phyloP scores from a whole-genome alignment of 2,888 invertebrate genomes.

The Rotaria macrura region DNA sequence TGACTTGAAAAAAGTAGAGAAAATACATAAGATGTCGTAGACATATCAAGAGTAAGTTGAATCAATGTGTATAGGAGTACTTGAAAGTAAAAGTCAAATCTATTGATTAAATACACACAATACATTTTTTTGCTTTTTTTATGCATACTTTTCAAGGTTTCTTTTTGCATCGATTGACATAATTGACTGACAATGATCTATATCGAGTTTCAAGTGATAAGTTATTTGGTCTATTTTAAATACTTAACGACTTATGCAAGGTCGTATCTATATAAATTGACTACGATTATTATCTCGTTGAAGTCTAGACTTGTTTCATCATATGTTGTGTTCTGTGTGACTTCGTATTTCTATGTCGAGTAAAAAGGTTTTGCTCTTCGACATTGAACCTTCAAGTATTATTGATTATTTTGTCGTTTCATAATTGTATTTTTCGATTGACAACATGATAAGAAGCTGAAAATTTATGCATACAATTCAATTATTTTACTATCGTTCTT shows the following conservation, averaged over 20 bases:
- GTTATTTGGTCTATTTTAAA: not conserved
- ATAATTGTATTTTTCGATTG: no score
- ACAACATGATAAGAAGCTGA: no score
- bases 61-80: not conserved
- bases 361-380: no score
- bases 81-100: not conserved
- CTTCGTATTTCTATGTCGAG: no score
- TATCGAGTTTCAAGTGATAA: not conserved
- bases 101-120: not conserved
- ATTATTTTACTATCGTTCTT: no score
- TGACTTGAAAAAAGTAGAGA: not conserved
- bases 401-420: no score
- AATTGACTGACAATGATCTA: not conserved
- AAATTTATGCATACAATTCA: no score
- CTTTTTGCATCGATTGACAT: not conserved
- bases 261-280: not conserved
- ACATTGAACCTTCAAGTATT: no score
- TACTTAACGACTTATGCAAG: not conserved
- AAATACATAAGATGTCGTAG: not conserved
- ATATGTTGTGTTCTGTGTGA: no score
- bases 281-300: not conserved
- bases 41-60: not conserved
- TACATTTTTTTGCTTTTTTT: not conserved
- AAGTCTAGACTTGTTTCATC: no score
- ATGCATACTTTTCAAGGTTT: not conserved